A percentile compares a stretch with the other conserved stretches of the same genome.
These are phyloP conservation scores for Bostrychus sinensis DNA, from an alignment of 2,113 vertebrate genomes.

Conservation along the genomic window DNA sequence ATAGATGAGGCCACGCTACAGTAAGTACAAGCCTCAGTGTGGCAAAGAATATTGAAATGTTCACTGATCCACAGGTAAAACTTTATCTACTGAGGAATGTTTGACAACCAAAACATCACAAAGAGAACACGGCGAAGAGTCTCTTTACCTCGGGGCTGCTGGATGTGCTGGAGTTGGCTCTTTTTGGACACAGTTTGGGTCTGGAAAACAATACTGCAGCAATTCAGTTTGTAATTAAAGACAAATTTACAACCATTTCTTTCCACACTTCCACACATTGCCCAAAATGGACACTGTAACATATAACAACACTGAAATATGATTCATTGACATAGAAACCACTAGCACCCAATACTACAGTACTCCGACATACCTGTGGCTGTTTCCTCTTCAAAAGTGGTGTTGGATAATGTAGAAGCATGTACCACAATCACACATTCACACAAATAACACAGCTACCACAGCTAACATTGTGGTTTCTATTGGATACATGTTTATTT, in stretches of 20 bases:
- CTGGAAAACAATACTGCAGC: conserved; percentile 72
- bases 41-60: conserved; percentile 42
- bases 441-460: conserved; percentile 20
- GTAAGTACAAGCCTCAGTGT: conserved; percentile 7
- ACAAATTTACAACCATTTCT: conserved; percentile 32
- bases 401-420: conserved; percentile 25
- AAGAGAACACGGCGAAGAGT: not conserved
- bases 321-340: conserved; percentile 27
- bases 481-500: conserved; percentile 14
- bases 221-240: conserved; percentile 42
- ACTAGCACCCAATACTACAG: conserved; percentile 14
- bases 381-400: conserved; percentile 30
- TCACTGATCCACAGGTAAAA: conserved; percentile 40
- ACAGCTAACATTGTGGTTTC: conserved; percentile 16
- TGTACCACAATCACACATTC: conserved; percentile 30
- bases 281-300: conserved; percentile 36
- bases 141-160: conserved; percentile 78
- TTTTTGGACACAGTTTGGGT: conserved; percentile 79
- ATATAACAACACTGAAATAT: conserved; percentile 18
- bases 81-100: conserved; percentile 49
- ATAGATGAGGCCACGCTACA: not conserved
- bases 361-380: conserved; percentile 40
- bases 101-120: conserved; percentile 5
- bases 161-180: conserved; percentile 71
- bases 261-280: conserved; percentile 29